Conservation (phyloP, 2,113 vertebrate species). For the Lepisosteus osseus region DNA sequence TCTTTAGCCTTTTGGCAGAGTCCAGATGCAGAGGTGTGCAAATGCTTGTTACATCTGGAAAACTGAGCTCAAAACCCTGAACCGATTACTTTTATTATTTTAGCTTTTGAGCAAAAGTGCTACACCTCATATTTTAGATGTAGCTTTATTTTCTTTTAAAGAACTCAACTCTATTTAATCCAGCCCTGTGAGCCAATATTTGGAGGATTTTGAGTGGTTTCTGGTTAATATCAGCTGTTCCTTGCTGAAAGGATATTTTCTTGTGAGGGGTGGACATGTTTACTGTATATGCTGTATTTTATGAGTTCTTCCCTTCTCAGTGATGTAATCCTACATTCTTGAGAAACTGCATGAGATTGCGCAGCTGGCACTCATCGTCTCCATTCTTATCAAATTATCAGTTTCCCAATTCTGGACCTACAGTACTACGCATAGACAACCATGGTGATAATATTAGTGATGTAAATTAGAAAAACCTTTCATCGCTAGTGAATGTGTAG, state of each 20-base stretch:
- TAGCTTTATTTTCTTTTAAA: neutral
- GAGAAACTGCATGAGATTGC: conserved; percentile 78
- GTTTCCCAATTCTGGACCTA: conserved; percentile 9
- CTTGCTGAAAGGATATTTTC: conserved; percentile 78
- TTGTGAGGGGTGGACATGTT: conserved; percentile 83
- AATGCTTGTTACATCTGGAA: no score
- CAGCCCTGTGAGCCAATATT: neutral
- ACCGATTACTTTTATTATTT: no score
- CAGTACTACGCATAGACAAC: no score
- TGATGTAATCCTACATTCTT: conserved; percentile 80
- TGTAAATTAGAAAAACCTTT: no score
- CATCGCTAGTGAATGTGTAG: no score
- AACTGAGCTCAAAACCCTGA: no score
- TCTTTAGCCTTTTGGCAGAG: conserved; percentile 21
- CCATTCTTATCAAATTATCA: neutral
- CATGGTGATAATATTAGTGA: no score
- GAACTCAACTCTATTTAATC: neutral
- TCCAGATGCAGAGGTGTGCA: no score
- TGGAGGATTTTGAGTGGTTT: conserved; percentile 31
- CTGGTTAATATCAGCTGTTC: conserved; percentile 72
- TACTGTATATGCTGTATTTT: conserved; percentile 81
- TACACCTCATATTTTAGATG: neutral
- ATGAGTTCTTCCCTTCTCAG: conserved; percentile 74
- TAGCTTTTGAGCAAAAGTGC: no score
- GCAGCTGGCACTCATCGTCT: conserved; percentile 57